These are phyloP conservation scores for Dascillus cervinus DNA, from an alignment of 2,888 invertebrate genomes.

Conservation along the genomic window DNA sequence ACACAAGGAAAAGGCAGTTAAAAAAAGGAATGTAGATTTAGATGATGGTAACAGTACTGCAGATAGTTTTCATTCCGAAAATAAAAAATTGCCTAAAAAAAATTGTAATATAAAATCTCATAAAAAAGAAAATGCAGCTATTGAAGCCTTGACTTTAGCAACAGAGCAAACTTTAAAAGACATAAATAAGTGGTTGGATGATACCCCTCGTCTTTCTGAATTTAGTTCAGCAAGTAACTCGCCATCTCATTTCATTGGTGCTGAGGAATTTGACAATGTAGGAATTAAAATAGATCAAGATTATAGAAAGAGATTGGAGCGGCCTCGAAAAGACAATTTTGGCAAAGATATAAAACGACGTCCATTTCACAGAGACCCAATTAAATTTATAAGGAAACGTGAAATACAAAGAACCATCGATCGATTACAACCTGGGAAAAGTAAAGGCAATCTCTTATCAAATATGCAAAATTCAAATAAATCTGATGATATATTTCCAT, in stretches of 20 bases:
- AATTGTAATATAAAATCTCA: conserved; percentile 25
- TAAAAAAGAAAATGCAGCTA: conserved; percentile 38
- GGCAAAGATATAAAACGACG: conserved; percentile 45
- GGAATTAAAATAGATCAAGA: conserved; percentile 41
- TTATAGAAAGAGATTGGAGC: conserved; percentile 43
- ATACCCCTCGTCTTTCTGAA: conserved; percentile 68
- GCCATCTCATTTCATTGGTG: conserved; percentile 55
- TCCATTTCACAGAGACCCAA: conserved; percentile 37
- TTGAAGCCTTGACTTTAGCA: conserved; percentile 62
- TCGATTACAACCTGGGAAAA: conserved; percentile 76
- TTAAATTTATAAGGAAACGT: conserved; percentile 46
- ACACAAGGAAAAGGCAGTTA: conserved; percentile 10
- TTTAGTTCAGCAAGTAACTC: conserved; percentile 75
- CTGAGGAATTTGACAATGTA: conserved; percentile 53
- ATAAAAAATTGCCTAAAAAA: conserved; percentile 21
- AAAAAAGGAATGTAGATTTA: conserved; percentile 21
- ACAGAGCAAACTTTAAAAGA: conserved; percentile 76
- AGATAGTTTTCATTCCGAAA: conserved; percentile 28
- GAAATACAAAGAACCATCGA: conserved; percentile 79
- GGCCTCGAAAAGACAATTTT: conserved; percentile 39
- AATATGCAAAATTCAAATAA: conserved; percentile 54
- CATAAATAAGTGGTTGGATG: conserved; percentile 83
- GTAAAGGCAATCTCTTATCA: conserved; percentile 76
- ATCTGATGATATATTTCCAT: conserved; percentile 51
- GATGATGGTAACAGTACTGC: conserved; percentile 32